These are phyloP conservation scores for Microcaecilia unicolor DNA, from an alignment of 2,797 vertebrate species.

Conservation along the genomic window DNA sequence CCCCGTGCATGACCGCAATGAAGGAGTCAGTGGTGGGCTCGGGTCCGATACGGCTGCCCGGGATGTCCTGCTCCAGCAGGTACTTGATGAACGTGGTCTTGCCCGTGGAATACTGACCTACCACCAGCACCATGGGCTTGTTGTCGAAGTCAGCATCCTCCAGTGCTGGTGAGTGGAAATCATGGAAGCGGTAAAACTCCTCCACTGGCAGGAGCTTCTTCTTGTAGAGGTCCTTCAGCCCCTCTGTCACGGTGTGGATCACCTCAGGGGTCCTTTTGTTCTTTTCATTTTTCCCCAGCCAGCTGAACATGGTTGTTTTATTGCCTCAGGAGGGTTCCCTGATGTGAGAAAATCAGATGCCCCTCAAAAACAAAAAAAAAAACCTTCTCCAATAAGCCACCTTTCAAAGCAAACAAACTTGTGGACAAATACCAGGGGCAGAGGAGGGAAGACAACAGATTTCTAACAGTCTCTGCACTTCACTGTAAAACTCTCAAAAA, in stretches of 20 bases:
- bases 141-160: constrained; percentile 88
- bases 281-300: constrained; percentile 75
- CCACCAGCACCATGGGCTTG: constrained; percentile 91
- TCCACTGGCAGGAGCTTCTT: constrained; percentile 81
- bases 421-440: too few relatives aligned
- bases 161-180: constrained; percentile 79
- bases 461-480: too few relatives aligned
- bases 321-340: not conserved
- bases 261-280: constrained; percentile 73
- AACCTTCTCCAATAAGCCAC: too few relatives aligned
- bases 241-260: constrained; percentile 83
- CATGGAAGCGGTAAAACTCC: constrained; percentile 78
- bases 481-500: too few relatives aligned
- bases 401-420: too few relatives aligned
- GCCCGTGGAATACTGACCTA: constrained; percentile 87
- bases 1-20: constrained; percentile 86
- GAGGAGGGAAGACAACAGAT: too few relatives aligned
- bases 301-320: constrained; percentile 80
- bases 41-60: constrained; percentile 80
- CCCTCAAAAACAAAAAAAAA: not conserved
- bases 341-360: not conserved
- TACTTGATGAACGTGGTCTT: constrained; percentile 93
- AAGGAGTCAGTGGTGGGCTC: constrained; percentile 92
- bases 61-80: constrained; percentile 85
- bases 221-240: constrained; percentile 80